Base-by-base conservation (phyloP, 2,888 invertebrate genomes). In the Apodemia duryi region DNA sequence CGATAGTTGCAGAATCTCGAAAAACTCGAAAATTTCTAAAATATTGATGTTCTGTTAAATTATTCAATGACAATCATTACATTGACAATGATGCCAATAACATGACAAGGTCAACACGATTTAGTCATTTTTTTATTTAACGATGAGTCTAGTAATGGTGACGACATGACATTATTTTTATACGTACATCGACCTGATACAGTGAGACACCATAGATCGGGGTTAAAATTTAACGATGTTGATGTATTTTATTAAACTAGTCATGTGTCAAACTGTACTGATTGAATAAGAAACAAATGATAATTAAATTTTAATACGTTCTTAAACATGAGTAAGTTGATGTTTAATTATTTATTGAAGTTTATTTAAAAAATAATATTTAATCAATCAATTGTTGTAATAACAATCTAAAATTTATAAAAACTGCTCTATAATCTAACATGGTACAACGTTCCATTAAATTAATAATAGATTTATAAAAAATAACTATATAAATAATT, bases 161-260 rank as follows among this genome's bases (percentile, higher is more conserved):
- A 57, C 57, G 57, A 2, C 57, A 54, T 57, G 57, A 57, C 57
- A 57, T 32, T 57, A 57, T 57, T 57, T 21, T 32, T 35, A 13
- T 9, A 32, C 11, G 57, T 57, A 57, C 57, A 57, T 32, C 57
- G 57, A 57, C 57, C 57, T 57, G 10, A 32, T 57, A 57, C 57
- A 57, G 57, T 57, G 57, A 57, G 57, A 57, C 57, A 57, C 57
- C 57, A 57, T 57, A 57, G 13, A 57, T 57, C 6, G 29, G 57
- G 57, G 57, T 57, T 57, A 57, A 35, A 57, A 57, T 57, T 35
- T 57, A 32, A 57, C 32, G 32, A 35, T 57, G 32, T 57, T 57
- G 35, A 57, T 57, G 57, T 29, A 57, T 57, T 57, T 57, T 32
- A 57, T 11, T 4, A 2, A 32, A 35, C 13, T 11, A 57, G 29